A percentile compares a stretch with the other conserved stretches of the same genome.
phyloP scores from a whole-genome alignment of 2,797 vertebrate species.

The Thripadectes ignobilis region DNA sequence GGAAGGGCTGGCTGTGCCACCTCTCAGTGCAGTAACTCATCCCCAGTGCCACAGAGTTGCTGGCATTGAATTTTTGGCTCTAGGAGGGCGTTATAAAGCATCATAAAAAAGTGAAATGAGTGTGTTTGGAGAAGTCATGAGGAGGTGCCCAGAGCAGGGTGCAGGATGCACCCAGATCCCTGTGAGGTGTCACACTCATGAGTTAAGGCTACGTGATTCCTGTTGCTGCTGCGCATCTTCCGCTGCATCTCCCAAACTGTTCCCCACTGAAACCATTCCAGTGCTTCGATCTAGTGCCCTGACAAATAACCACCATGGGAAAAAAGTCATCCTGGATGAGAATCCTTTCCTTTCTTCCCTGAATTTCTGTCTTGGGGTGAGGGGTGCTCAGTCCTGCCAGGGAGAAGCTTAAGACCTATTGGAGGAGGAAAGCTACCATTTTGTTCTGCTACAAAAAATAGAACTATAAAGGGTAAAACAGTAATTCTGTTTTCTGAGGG shows the following conservation, averaged over 20 bases:
- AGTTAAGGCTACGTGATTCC: background rate
- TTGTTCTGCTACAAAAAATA: background rate
- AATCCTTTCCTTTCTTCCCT: background rate
- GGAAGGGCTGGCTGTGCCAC: background rate
- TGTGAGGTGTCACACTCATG: rapidly evolving
- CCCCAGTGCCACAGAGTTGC: background rate
- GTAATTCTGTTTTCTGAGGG: background rate
- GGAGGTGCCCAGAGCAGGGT: background rate
- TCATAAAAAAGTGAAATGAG: background rate
- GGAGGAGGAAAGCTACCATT: background rate
- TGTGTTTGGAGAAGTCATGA: background rate
- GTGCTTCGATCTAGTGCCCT: background rate
- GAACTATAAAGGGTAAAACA: background rate
- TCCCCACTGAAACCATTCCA: background rate
- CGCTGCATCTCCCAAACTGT: rapidly evolving
- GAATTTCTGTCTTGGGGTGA: background rate
- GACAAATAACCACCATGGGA: background rate
- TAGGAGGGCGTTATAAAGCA: background rate
- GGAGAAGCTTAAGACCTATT: background rate
- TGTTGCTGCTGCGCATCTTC: rapidly evolving
- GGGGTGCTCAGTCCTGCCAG: background rate
- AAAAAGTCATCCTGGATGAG: background rate
- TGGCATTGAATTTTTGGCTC: background rate
- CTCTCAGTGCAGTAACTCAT: background rate
- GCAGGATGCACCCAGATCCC: background rate